Base-by-base conservation (phyloP, 1,140 invertebrate species). In the Periplaneta americana region DNA sequence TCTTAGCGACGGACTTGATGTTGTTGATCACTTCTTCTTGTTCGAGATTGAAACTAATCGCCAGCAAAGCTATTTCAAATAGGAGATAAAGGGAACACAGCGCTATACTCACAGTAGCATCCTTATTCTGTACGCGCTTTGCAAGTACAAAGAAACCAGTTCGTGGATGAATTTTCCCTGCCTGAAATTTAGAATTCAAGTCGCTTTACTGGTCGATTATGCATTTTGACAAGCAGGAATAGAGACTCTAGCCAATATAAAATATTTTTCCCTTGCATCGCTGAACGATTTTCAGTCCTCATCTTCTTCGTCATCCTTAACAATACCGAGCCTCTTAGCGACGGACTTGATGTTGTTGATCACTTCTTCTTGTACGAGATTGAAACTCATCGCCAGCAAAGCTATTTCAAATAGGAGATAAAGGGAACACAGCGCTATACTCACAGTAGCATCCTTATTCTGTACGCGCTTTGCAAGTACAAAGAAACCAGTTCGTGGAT, bases 21-120 rank as follows among this genome's bases (percentile, higher is more conserved):
- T 95, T 95, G 77, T 93, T 95, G 83, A 97, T 96, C 8, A 97
- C 96, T 87, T 97, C 95, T 86, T 97, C 96, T 88, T 97, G 96
- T 32, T 99, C 97, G 83, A 99, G 91, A 90, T 99, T 99, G 89
- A 99, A 99, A 86, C 97, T 98, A 98, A 99, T 99, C 32, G 98
- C 98, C 79, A 99, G 88, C 35, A 99, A 90, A 0, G 98, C 97
- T 87, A 99, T 99, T 11, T 98, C 98, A 87, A 98, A 98, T 18
- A 99, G 90, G 81, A 99, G 89, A 90, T 99, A 99, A 75, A 98
- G 87, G 0, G 96, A 97, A 85, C 96, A 98, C 31, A 99, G 92
- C 0, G 97, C 96, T 82, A 99, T 97, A 57, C 95, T 95, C 83
- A 94, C 91, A 83, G 94, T 91, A 0, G 92, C 93, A 75, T 94